phyloP scores from a whole-genome alignment of 2,797 vertebrate species.

The Synanceia verrucosa region DNA sequence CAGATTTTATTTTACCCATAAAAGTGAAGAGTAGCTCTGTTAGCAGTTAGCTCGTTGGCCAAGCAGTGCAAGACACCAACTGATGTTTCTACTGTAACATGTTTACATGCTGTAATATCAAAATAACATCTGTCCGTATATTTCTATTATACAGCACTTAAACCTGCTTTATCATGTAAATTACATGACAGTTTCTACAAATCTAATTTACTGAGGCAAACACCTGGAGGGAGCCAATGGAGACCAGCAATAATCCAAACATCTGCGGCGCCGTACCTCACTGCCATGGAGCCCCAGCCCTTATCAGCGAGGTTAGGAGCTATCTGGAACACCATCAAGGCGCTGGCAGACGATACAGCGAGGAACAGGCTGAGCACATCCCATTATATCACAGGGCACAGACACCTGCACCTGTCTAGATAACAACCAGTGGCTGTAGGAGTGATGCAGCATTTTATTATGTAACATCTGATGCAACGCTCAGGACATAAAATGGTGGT shows the following conservation, averaged over 20 bases:
- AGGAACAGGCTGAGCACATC: constrained; percentile 58
- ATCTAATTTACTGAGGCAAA: constrained; percentile 21
- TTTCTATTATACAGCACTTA: too few species aligned
- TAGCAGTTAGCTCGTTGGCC: too few species aligned
- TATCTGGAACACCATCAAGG: constrained; percentile 68
- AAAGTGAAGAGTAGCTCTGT: too few species aligned
- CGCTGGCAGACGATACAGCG: constrained; percentile 38
- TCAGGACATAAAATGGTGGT: too few species aligned
- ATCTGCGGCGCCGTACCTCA: constrained; percentile 8
- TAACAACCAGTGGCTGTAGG: constrained; percentile 53
- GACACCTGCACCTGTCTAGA: constrained; percentile 72
- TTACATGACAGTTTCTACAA: too few species aligned
- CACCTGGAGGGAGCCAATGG: constrained; percentile 49
- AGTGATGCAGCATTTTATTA: constrained; percentile 8
- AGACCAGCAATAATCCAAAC: constrained; percentile 8
- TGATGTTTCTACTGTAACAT: too few species aligned
- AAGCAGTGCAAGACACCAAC: too few species aligned
- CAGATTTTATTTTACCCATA: too few species aligned
- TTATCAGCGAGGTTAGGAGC: constrained; percentile 34
- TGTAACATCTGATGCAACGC: constrained; percentile 2
- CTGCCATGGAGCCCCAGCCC: constrained; percentile 18
- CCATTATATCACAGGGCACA: constrained; percentile 54
- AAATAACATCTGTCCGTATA: too few species aligned
- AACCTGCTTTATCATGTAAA: too few species aligned
- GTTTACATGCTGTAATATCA: too few species aligned